A percentile compares a stretch with the other conserved stretches of the same genome.
phyloP scores from a whole-genome alignment of 2,113 vertebrate genomes.

The Paedocypris sp. region DNA sequence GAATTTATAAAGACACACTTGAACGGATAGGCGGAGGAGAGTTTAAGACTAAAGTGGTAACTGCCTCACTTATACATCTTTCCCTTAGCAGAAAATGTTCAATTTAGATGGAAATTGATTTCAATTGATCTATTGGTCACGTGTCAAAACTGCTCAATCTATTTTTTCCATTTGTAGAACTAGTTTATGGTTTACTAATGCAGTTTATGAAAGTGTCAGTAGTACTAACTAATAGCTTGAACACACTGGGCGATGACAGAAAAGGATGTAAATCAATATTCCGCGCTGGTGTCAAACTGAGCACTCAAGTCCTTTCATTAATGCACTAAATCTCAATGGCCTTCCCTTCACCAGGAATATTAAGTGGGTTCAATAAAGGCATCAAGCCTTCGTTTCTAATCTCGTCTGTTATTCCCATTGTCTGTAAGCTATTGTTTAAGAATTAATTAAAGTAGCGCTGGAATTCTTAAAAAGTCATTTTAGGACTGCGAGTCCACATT shows the following conservation, averaged over 20 bases:
- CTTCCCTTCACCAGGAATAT: conserved; percentile 28
- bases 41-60: too few species aligned
- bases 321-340: conserved; percentile 14
- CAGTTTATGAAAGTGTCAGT: too few species aligned
- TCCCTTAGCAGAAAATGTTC: too few species aligned
- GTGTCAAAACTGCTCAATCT: conserved; percentile 12
- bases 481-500: neutral
- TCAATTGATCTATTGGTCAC: too few species aligned
- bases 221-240: conserved; percentile 31
- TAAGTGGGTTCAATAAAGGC: conserved; percentile 28
- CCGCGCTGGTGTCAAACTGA: conserved; percentile 27
- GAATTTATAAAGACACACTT: too few species aligned
- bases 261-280: conserved; percentile 39
- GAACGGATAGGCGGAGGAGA: too few species aligned
- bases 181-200: conserved; percentile 33
- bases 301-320: conserved; percentile 21
- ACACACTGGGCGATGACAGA: conserved; percentile 12
- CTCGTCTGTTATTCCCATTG: neutral
- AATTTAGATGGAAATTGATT: too few species aligned
- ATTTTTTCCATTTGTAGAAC: conserved; percentile 24
- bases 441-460: neutral
- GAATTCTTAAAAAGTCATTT: neutral
- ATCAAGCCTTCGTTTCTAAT: conserved; percentile 18
- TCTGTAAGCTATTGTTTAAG: conserved; percentile 6
- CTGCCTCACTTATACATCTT: too few species aligned